These are phyloP conservation scores for Drosophila ezoana DNA, from an alignment of 2,888 invertebrate genomes.

Conservation along the genomic window DNA sequence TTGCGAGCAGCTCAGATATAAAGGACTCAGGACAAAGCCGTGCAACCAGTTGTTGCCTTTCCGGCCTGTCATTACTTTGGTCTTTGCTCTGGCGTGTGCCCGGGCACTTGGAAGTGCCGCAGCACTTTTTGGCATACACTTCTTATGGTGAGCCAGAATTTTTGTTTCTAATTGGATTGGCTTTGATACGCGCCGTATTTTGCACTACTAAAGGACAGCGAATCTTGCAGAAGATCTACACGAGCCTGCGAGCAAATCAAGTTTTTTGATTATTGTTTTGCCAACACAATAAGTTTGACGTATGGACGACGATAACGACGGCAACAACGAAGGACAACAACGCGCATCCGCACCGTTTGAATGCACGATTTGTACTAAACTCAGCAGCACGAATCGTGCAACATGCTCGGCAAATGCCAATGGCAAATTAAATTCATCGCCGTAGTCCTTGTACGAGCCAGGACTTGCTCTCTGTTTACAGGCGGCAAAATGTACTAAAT, in stretches of 20 bases:
- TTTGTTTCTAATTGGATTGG: conserved; percentile 46
- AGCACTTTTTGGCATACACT: conserved; percentile 62
- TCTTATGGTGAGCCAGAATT: conserved; percentile 36
- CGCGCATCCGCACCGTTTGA: conserved; percentile 84
- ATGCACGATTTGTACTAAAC: conserved; percentile 85
- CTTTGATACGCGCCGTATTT: conserved; percentile 49
- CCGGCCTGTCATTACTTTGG: conserved; percentile 35
- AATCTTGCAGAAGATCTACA: not conserved
- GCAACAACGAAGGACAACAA: conserved; percentile 30
- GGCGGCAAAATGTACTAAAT: conserved; percentile 70
- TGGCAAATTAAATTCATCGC: conserved; percentile 63
- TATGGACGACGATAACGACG: conserved; percentile 25
- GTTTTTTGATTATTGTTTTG: conserved; percentile 40
- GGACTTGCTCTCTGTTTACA: conserved; percentile 74
- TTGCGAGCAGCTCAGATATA: conserved; percentile 33
- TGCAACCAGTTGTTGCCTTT: conserved; percentile 42
- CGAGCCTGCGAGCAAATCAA: conserved; percentile 33
- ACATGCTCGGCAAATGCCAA: conserved; percentile 56
- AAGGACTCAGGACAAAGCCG: conserved; percentile 9
- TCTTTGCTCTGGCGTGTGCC: conserved; percentile 36
- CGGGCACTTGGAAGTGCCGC: conserved; percentile 56
- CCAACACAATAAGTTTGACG: conserved; percentile 33
- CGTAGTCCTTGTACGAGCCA: conserved; percentile 10
- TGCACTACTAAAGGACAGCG: conserved; percentile 27
- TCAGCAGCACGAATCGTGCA: conserved; percentile 32